Evolutionary conservation across 2,113 vertebrate species (phyloP).

Genomic region (Mohoua ochrocephala): DNA sequence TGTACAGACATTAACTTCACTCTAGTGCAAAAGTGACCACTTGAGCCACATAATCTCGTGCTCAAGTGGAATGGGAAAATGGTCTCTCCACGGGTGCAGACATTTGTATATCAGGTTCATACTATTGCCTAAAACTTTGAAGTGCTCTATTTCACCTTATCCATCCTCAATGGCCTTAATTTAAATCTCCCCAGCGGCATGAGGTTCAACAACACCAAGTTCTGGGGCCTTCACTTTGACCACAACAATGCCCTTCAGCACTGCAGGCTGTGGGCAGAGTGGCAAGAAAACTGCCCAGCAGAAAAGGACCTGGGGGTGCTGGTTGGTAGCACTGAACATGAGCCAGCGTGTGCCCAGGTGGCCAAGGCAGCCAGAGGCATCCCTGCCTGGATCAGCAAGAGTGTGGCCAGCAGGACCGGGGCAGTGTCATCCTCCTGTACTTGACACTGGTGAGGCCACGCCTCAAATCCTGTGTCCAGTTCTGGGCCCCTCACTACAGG

Average conservation of each 20-base stretch:
- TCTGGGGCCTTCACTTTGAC: background rate
- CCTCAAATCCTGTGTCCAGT: no score
- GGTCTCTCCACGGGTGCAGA: background rate
- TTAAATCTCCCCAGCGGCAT: background rate
- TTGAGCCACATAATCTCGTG: background rate
- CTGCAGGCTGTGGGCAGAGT: background rate
- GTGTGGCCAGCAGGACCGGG: background rate
- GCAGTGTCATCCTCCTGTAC: background rate
- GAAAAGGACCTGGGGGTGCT: background rate
- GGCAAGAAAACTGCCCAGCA: background rate
- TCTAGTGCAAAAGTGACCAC: background rate
- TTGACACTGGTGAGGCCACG: background rate
- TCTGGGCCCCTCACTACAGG: background rate
- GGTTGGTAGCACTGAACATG: fast-evolving
- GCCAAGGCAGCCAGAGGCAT: fast-evolving
- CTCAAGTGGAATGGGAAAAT: background rate
- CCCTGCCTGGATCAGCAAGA: background rate
- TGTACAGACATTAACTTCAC: background rate
- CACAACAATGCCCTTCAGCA: background rate
- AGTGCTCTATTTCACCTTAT: background rate
- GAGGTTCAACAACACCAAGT: background rate
- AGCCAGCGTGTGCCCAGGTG: background rate
- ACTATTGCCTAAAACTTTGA: background rate
- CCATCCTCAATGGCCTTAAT: background rate
- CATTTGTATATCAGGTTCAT: background rate